Evolutionary conservation across 2,113 vertebrate genomes (phyloP), one percentile per base, ranked within the genome.

Genomic region (Pterocles orientalis): DNA sequence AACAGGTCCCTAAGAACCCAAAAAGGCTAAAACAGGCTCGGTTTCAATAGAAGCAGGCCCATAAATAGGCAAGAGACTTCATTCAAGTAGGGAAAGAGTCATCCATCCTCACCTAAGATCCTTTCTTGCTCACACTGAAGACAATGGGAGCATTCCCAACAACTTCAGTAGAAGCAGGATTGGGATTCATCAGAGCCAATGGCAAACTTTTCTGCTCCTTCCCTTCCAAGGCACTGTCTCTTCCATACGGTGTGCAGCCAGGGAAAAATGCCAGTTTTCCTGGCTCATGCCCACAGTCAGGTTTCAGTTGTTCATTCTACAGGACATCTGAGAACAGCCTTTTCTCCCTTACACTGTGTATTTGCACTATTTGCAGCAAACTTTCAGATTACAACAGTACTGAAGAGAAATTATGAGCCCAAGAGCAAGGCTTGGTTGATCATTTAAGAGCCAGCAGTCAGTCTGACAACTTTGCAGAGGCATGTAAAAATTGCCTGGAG

Each of bases 151-250:
- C 66, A 91, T 84, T 89, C 95, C 93, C 95, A 94, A 34, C 24
- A 91, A 66, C 78, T 95, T 90, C 96, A 97, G 89, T 56, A 79
- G 86, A 91, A 97, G 91, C 95, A 96, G 81, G 86, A 95, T 23
- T 95, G 86, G 88, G 92, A 96, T 94, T 96, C 86, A 96, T 93
- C 95, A 97, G 96, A 97, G 96, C 91, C 88, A 96, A 84, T 76
- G 88, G 69, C 94, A 89, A 96, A 86, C 94, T 89, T 89, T 86
- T 65, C 92, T 89, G 81, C 96, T 96, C 95, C 73, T 94, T 96
- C 96, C 95, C 96, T 96, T 97, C 96, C 96, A 97, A 97, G 96
- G 95, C 96, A 97, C 94, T 96, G 94, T 96, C 95, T 97, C 96
- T 95, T 96, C 95, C 92, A 84, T 72, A 91, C 21, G 47, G 72